These are phyloP conservation scores for Lichenostomus cassidix DNA, from an alignment of 2,113 vertebrate genomes.

Conservation along the genomic window DNA sequence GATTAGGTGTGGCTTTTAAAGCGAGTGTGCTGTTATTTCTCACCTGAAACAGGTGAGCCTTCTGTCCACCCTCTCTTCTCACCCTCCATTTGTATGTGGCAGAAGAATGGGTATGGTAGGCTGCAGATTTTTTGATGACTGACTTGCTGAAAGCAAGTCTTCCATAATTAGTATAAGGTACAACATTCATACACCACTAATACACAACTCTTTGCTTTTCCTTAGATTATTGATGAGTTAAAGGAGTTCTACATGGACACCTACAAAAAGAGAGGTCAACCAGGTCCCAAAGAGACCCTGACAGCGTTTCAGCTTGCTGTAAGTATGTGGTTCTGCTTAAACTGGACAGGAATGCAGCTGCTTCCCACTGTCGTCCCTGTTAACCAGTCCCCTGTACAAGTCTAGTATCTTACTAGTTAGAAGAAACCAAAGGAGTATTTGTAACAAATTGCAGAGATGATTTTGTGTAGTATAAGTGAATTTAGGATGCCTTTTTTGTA, in stretches of 20 bases:
- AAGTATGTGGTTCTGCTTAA: constrained; percentile 11
- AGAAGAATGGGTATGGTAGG: background rate
- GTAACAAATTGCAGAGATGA: background rate
- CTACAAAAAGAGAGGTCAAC: constrained; percentile 72
- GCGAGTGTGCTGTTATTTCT: background rate
- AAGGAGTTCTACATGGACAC: constrained; percentile 82
- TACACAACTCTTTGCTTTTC: background rate
- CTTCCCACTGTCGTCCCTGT: background rate
- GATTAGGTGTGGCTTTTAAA: background rate
- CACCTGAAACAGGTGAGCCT: background rate
- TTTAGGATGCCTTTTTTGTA: background rate
- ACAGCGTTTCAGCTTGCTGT: constrained; percentile 84
- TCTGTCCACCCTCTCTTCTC: background rate
- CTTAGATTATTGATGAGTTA: constrained; percentile 83
- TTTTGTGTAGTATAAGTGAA: background rate
- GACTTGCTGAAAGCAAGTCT: background rate
- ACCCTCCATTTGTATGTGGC: background rate
- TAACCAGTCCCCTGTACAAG: background rate
- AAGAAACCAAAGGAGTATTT: background rate
- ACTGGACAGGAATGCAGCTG: background rate
- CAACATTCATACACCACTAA: background rate
- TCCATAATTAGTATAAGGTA: background rate
- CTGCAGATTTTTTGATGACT: background rate
- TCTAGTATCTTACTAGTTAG: background rate
- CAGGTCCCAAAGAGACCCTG: constrained; percentile 78